Percentiles rank a stretch among this genome's conserved stretches.
Evolutionary conservation across 2,113 vertebrate species (phyloP).

Genomic region (Triplophysa tibetana): DNA sequence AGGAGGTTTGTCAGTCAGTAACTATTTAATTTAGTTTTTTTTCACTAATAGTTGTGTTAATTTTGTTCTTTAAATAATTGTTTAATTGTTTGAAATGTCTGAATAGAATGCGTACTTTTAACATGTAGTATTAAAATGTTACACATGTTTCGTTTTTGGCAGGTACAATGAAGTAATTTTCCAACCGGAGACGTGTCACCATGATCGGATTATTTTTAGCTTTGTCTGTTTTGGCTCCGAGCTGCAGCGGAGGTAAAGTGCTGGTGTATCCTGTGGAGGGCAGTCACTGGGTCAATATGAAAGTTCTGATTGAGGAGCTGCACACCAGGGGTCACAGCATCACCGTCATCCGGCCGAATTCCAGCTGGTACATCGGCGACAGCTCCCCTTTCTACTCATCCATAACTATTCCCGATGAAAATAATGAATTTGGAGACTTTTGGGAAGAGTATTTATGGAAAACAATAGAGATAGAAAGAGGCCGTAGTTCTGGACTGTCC

Average conservation of each 20-base stretch:
- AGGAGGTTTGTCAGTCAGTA: background rate
- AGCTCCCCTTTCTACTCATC: slow-evolving; percentile 64
- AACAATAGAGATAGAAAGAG: slow-evolving; percentile 57
- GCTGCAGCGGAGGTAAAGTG: slow-evolving; percentile 65
- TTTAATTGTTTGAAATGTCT: background rate
- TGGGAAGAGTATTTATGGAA: slow-evolving; percentile 57
- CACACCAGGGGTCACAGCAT: slow-evolving; percentile 72
- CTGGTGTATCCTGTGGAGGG: slow-evolving; percentile 70
- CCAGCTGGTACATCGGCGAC: slow-evolving; percentile 65
- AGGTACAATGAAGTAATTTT: slow-evolving; percentile 30
- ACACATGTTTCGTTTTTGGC: background rate
- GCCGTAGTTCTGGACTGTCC: slow-evolving; percentile 32
- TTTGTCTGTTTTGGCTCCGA: slow-evolving; percentile 47
- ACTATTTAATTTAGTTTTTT: background rate
- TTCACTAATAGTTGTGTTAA: background rate
- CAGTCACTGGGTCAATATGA: slow-evolving; percentile 76
- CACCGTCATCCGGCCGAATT: slow-evolving; percentile 69
- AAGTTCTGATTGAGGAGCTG: slow-evolving; percentile 67
- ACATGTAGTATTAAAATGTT: background rate
- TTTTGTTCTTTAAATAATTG: background rate
- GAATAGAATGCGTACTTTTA: background rate
- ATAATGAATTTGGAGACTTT: slow-evolving; percentile 30
- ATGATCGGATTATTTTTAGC: slow-evolving; percentile 21
- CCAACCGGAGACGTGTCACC: too few species aligned
- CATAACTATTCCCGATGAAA: slow-evolving; percentile 19